Base-by-base conservation (phyloP, 2,888 invertebrate species). In the Boloria selene region DNA sequence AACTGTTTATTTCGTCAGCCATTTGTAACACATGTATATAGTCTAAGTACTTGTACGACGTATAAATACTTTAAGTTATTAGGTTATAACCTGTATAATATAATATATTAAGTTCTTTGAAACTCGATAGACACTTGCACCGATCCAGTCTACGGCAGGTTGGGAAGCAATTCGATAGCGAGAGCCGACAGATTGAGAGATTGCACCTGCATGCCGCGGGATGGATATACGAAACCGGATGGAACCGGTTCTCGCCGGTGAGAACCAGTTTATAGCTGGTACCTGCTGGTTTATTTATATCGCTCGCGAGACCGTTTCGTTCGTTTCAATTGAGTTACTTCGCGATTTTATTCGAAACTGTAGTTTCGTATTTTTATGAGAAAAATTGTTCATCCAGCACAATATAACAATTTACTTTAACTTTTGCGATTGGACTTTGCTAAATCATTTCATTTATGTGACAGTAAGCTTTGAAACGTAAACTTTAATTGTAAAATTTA, bases 171-270 rank as follows among this genome's bases (percentile, higher is more conserved):
- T 73, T 63, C 65, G 66, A 72, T 72, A 70, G 65, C 69, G 69
- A 73, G 68, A 70, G 71, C 72, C 72, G 74, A 76, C 75, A 74
- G 67, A 71, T 74, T 75, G 75, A 72, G 73, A 73, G 72, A 74
- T 72, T 73, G 73, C 75, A 73, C 73, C 75, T 73, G 73, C 72
- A 74, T 68, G 66, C 68, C 69, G 62, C 68, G 52, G 65, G 65
- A 67, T 70, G 63, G 65, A 67, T 70, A 72, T 67, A 65, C 66
- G 64, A 70, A 70, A 70, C 73, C 71, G 70, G 72, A 73, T 72
- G 65, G 65, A 60, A 51, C 69, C 71, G 67, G 74, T 70, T 68
- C 67, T 64, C 64, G 62, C 64, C 63, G 55, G 67, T 62, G 64
- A 66, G 68, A 71, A 73, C 70, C 58, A 67, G 70, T 70, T 72